These are phyloP conservation scores for Saguinus midas DNA, from an alignment of 2,113 vertebrate genomes.

Conservation along the genomic window DNA sequence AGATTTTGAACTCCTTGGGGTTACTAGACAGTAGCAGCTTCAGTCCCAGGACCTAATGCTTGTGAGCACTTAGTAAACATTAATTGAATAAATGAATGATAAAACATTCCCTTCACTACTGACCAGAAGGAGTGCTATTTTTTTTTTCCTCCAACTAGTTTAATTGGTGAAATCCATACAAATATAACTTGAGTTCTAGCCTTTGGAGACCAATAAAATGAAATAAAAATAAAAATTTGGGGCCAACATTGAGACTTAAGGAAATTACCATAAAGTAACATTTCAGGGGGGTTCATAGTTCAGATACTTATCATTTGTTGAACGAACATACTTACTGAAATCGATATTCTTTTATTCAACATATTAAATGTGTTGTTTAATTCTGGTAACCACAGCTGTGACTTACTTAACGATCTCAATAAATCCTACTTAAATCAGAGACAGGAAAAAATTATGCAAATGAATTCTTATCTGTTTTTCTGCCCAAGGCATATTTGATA, in stretches of 20 bases:
- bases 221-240: conserved; percentile 71
- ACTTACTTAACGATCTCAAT: conserved; percentile 87
- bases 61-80: conserved; percentile 38
- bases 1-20: neutral
- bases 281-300: conserved; percentile 70
- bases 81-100: conserved; percentile 67
- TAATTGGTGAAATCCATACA: conserved; percentile 69
- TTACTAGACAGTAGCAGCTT: neutral
- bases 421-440: conserved; percentile 87
- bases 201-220: conserved; percentile 74
- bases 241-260: conserved; percentile 35
- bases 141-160: conserved; percentile 57
- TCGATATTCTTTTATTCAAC: conserved; percentile 81
- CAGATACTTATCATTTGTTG: conserved; percentile 76
- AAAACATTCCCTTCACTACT: conserved; percentile 45
- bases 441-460: conserved; percentile 88
- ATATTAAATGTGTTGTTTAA: conserved; percentile 81
- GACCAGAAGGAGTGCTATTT: conserved; percentile 54
- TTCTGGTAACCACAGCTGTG: conserved; percentile 86
- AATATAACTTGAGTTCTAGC: conserved; percentile 59
- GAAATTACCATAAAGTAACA: conserved; percentile 70
- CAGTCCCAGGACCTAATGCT: neutral
- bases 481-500: conserved; percentile 78
- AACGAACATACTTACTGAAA: conserved; percentile 80
- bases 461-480: conserved; percentile 80